These are phyloP conservation scores for Xanthorhoe designata DNA, from an alignment of 2,888 invertebrate genomes.

Conservation along the genomic window DNA sequence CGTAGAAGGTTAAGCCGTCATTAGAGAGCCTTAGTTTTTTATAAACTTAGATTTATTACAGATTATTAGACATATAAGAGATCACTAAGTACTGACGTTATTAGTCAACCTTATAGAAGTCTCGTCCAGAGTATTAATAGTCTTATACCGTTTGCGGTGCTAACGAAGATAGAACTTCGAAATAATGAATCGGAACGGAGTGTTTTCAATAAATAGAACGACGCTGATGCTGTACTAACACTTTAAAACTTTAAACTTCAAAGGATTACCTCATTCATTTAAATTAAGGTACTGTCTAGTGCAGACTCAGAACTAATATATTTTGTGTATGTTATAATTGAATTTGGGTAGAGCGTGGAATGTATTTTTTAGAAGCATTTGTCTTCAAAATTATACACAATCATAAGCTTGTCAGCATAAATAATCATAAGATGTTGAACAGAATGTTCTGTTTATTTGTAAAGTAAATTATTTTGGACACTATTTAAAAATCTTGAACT, in stretches of 20 bases:
- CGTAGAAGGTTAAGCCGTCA: not conserved
- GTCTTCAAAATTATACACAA: not conserved
- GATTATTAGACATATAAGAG: too few relatives aligned
- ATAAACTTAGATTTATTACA: not conserved
- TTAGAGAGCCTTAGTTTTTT: too few relatives aligned
- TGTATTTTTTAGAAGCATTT: not conserved
- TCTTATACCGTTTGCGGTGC: conserved; percentile 23
- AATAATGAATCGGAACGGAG: conserved; percentile 28
- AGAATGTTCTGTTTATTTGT: not conserved
- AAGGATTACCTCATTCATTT: not conserved
- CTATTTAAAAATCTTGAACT: too few relatives aligned
- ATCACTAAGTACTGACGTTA: not conserved
- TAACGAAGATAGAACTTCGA: conserved; percentile 34
- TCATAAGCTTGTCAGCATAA: not conserved
- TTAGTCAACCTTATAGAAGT: not conserved
- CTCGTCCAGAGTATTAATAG: conserved; percentile 10
- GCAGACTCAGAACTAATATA: not conserved
- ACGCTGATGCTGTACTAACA: not conserved
- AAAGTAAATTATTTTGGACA: too few relatives aligned
- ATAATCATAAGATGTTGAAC: not conserved
- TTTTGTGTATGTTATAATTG: not conserved
- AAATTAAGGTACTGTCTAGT: not conserved
- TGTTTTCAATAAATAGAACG: conserved; percentile 22
- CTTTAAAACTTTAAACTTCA: conserved; percentile 16
- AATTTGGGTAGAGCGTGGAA: not conserved